Evolutionary conservation across 1,140 invertebrate genomes (phyloP).

Genomic region (Pentalonia nigronervosa): DNA sequence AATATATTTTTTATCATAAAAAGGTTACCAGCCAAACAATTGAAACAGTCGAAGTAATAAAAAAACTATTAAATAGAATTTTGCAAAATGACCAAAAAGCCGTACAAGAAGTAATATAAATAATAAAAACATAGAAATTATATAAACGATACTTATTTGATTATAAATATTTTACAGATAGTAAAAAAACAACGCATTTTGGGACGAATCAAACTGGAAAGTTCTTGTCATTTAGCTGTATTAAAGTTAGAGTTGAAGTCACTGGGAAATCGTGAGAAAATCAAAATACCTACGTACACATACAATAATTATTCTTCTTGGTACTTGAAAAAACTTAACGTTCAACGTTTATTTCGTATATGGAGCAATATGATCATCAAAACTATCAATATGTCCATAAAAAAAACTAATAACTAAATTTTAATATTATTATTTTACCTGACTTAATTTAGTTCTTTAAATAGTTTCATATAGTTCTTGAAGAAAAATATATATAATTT

Average conservation of each 20-base stretch:
- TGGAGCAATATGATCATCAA: conserved; percentile 16
- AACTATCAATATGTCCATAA: neutral
- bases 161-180: neutral
- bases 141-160: neutral
- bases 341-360: conserved; percentile 11
- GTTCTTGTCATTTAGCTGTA: neutral
- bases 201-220: neutral
- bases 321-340: conserved; percentile 16
- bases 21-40: conserved; percentile 3
- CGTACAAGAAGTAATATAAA: neutral
- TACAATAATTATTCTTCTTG: conserved; percentile 22
- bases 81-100: neutral
- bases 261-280: conserved; percentile 16
- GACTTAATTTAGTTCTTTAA: neutral
- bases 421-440: neutral
- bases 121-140: neutral
- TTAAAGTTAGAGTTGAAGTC: neutral
- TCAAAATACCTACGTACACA: conserved; percentile 9
- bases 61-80: neutral
- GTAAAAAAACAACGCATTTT: neutral
- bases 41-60: neutral
- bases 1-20: neutral
- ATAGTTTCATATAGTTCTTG: no score
- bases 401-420: neutral
- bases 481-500: neutral